These are phyloP conservation scores for Cinclus mexicanus DNA, from an alignment of 2,113 vertebrate genomes.

Conservation along the genomic window DNA sequence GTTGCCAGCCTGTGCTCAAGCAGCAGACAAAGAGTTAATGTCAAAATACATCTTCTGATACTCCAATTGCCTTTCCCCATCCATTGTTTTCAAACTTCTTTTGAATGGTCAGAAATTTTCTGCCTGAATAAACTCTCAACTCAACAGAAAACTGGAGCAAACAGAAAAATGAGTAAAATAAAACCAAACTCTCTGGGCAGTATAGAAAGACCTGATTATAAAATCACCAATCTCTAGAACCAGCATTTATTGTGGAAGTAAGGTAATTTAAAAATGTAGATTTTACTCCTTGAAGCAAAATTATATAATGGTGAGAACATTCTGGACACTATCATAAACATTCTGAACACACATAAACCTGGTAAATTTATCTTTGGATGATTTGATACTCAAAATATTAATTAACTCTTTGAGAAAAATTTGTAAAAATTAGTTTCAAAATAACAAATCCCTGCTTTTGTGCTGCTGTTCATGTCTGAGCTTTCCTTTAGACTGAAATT, in stretches of 20 bases:
- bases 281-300: background rate
- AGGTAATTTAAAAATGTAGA: background rate
- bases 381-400: background rate
- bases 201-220: background rate
- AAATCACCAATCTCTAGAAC: background rate
- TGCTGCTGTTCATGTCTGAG: background rate
- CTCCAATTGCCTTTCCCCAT: background rate
- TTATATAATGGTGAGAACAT: background rate
- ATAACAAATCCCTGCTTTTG: background rate
- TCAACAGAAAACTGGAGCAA: conserved; percentile 12
- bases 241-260: background rate
- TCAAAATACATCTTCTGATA: conserved; percentile 49
- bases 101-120: conserved; percentile 48
- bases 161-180: background rate
- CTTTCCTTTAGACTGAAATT: background rate
- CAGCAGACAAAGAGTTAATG: conserved; percentile 52
- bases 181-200: background rate
- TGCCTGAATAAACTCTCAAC: conserved; percentile 32
- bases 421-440: background rate
- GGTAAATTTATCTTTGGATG: background rate
- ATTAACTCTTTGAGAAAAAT: background rate
- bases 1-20: background rate
- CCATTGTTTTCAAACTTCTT: conserved; percentile 52
- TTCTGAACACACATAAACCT: background rate
- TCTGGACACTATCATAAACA: background rate